These are phyloP conservation scores for Anguilla pacifica DNA, from an alignment of 2,797 vertebrate genomes.

Conservation along the genomic window DNA sequence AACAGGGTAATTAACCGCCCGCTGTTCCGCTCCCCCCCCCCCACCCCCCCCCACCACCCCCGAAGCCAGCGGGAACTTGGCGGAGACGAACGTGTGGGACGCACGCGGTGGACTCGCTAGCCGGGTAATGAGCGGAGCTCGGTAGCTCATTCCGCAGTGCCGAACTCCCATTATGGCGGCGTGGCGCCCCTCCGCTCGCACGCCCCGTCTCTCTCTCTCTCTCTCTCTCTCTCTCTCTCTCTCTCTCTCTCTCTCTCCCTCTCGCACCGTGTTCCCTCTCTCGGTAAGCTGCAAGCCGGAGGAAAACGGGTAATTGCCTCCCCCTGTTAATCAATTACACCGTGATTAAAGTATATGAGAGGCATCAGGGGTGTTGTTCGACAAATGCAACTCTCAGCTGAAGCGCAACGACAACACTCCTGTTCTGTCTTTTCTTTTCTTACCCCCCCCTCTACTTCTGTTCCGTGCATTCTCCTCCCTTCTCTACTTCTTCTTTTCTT, in stretches of 20 bases:
- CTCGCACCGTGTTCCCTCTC: constrained; percentile 23
- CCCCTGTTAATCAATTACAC: constrained; percentile 74
- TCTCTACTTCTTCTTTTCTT: constrained; percentile 47
- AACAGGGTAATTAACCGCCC: constrained; percentile 75
- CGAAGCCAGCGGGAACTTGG: constrained; percentile 28
- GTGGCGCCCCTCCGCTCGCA: constrained; percentile 50
- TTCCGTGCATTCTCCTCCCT: constrained; percentile 34
- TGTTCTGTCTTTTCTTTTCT: neutral
- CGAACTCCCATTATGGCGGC: constrained; percentile 72
- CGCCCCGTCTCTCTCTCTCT: constrained; percentile 17
- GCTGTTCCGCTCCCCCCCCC: neutral
- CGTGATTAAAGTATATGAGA: constrained; percentile 66
- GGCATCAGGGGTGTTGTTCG: constrained; percentile 59
- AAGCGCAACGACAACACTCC: neutral
- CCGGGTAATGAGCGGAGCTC: constrained; percentile 68
- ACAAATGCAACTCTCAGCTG: constrained; percentile 54
- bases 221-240: neutral
- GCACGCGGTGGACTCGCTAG: constrained; percentile 58
- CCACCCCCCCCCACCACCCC: neutral
- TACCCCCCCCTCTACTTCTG: constrained; percentile 38
- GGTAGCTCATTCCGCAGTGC: constrained; percentile 70
- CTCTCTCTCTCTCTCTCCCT: constrained; percentile 15
- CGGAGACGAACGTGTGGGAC: constrained; percentile 19
- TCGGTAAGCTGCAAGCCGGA: constrained; percentile 51
- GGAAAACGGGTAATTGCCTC: constrained; percentile 63